These are phyloP conservation scores for Desoria tigrina DNA, from an alignment of 2,888 invertebrate species.

Conservation along the genomic window DNA sequence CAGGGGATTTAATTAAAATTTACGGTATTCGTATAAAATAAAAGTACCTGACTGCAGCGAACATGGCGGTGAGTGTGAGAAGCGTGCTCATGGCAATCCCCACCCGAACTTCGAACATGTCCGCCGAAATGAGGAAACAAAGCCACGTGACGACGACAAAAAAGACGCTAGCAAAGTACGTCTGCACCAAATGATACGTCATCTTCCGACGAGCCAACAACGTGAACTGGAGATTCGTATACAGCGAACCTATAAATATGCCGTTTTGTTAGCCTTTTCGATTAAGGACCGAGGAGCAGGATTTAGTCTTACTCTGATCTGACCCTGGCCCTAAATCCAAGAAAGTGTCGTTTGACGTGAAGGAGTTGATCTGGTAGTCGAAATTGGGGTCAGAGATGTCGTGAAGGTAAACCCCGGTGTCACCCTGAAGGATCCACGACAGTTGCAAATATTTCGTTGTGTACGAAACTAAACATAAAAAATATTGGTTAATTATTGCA, in stretches of 20 bases:
- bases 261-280: no score
- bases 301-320: not conserved
- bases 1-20: no score
- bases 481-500: no score
- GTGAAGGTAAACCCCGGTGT: no score
- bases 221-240: slow-evolving; percentile 1
- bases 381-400: no score
- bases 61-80: slow-evolving; percentile 1
- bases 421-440: no score
- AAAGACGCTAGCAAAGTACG: slow-evolving; percentile 5
- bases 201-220: slow-evolving; percentile 9
- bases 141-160: slow-evolving; percentile 10
- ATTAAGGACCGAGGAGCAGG: no score
- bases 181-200: slow-evolving; percentile 8
- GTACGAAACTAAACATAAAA: no score
- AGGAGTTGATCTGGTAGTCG: not conserved
- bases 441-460: no score
- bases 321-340: slow-evolving; percentile 6
- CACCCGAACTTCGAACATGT: slow-evolving; percentile 1
- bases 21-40: no score
- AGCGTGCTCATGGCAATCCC: slow-evolving; percentile 1
- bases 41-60: slow-evolving; percentile 3
- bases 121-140: slow-evolving; percentile 5
- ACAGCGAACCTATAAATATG: not conserved
- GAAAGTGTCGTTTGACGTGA: slow-evolving; percentile 3